Base-by-base conservation (phyloP, 2,797 vertebrate genomes). In the Emys orbicularis region DNA sequence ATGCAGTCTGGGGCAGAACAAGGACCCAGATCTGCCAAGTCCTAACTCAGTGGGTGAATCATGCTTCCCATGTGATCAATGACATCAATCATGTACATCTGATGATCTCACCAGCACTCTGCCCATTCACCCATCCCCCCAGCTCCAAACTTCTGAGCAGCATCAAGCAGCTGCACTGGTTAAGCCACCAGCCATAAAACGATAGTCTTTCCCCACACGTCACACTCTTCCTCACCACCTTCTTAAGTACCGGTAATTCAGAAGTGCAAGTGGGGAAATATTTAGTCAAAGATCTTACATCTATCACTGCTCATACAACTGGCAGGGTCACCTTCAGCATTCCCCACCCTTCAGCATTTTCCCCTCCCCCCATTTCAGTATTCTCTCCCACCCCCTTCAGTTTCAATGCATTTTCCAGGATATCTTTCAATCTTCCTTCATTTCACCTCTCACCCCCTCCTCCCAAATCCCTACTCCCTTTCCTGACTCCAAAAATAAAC, bases 331-430 rank as follows among this genome's bases (percentile, higher is more conserved):
- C 12, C 65, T 68, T 68, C n/a, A 21, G 34, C 19, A 37, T 19
- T 19, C 9, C 9, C 19, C 65, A 37, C 13, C 61, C 61, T n/a
- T 65, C 61, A 65, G 31, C 7, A 2, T 65, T 65, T 18, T n/a
- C 15, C 34, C 8, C 16, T 37, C 61, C 61, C 61, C 61, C 21
- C 21, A 6, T 25, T 44, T 15, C 41, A 47, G 25, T 76, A 59
- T 68, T 19, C 10, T 68, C n/a, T 21, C n/a, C 18, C 68, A 37
- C 37, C 68, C 23, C 11, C 7, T 76, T 29, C 72, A 47, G 41
- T 47, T 44, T 50, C 0, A 0, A 53, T 47, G 29, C 0, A 1
- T 6, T 74, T 90, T 61, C 41, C 25, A 27, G 29, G 37, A 12
- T 25, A 27, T 44, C 37, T 72, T 34, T n/a, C 34, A 49, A 23